Evolutionary conservation across 2,888 invertebrate species (phyloP), one percentile per base, ranked within the genome.

Genomic region (Hoplodrina ambigua): DNA sequence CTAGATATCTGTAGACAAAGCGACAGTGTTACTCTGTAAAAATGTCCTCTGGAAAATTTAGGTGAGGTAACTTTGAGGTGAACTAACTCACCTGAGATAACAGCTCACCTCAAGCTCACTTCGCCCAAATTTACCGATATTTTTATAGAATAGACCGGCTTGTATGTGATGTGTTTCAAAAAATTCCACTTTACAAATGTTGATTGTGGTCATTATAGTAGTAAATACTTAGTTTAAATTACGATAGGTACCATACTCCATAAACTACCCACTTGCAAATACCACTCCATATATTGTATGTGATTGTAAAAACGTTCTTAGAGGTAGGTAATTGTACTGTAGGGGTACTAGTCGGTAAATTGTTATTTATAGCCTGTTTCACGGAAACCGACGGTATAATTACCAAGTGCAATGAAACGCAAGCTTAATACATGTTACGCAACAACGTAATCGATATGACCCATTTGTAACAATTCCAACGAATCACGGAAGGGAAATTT

Each of bases 281-380:
- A 66, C n/a, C 15, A 55, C 37, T 33, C 8, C 30, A 41, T 49
- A n/a, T 19, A 49, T 50, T 71, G 20, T 69, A 72, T 52, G 55
- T 50, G 64, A 53, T 63, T 65, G 72, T 77, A 78, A 75, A 81
- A 66, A 75, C 75, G 70, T 84, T 82, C 81, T 86, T 78, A 84
- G 80, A 73, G 63, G 80, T 25, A 82, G 76, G 85, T 87, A 89
- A 88, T 87, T 87, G 81, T 84, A 76, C 72, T 76, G 85, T 85
- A 80, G 79, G 79, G 85, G 80, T 74, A 80, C 78, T 81, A 70
- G 68, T 72, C 69, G 71, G 84, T 86, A 88, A 79, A 88, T 88
- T 89, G 89, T 88, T 88, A 89, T 90, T 90, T 89, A 90, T 85
- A 60, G 85, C 76, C 72, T 56, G 79, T 81, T 88, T 86, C 85